A percentile compares a stretch with the other conserved stretches of the same genome.
Conservation (phyloP, 2,888 invertebrate species). For the Dione juno region DNA sequence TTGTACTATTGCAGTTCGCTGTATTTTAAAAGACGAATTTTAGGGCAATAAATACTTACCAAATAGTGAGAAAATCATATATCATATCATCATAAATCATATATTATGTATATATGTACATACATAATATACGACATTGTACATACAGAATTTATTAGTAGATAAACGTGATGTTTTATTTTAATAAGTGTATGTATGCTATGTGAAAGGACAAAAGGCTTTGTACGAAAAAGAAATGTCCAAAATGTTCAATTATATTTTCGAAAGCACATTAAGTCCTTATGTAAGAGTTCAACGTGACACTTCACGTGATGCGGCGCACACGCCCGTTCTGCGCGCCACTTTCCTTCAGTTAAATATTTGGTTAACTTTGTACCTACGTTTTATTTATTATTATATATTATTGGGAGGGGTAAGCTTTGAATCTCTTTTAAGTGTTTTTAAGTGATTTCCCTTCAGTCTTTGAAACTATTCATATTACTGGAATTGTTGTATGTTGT, state of each 20-base stretch:
- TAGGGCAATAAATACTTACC: background rate
- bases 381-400: too few species aligned
- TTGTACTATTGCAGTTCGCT: conserved; percentile 59
- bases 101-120: too few species aligned
- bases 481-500: background rate
- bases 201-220: conserved; percentile 54
- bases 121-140: background rate
- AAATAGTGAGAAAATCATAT: background rate
- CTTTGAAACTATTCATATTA: background rate
- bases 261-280: conserved; percentile 79
- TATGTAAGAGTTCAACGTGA: conserved; percentile 83
- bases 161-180: background rate
- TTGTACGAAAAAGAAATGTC: conserved; percentile 67
- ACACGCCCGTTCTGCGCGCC: conserved; percentile 71
- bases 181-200: background rate
- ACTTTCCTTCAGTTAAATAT: conserved; percentile 78
- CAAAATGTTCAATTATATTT: conserved; percentile 75
- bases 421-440: background rate
- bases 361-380: conserved; percentile 61
- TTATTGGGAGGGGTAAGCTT: conserved; percentile 23
- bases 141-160: background rate
- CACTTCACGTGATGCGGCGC: conserved; percentile 69
- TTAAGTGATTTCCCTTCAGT: background rate
- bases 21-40: conserved; percentile 58
- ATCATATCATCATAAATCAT: too few species aligned